Base-by-base conservation (phyloP, 2,888 invertebrate genomes). In the Torymus auratus region DNA sequence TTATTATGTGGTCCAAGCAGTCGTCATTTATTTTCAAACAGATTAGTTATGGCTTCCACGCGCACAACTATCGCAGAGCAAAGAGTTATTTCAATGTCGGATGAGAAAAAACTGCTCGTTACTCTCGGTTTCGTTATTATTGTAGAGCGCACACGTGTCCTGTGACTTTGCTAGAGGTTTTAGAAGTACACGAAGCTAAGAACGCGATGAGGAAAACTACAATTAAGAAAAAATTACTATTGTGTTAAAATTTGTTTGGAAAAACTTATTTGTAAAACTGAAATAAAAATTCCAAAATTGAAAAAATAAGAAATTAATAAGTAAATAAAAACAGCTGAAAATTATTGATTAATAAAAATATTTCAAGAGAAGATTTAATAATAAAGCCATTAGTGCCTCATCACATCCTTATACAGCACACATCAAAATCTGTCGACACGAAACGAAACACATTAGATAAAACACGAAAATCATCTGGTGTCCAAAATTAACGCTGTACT, bases 11-110 rank as follows among this genome's bases (percentile, higher is more conserved):
- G 86, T 86, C 85, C 88, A 87, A 85, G 86, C 88, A 86, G 86
- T 85, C 88, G 85, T 83, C 58, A 74, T 67, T 62, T 55, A 2
- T 73, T 58, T 61, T 14, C 76, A 80, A 80, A 74, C 12, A 83
- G 85, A 85, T 88, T 87, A 86, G 85, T 88, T 71, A 77, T 88
- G 89, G 88, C 89, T 86, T 89, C 90, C 90, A 90, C 89, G 87
- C 88, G 89, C 90, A 90, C 90, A 90, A 89, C 88, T 89, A 90
- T 90, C 90, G 86, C 89, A 87, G 90, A 89, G 88, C 90, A 88
- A 89, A 88, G 89, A 90, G 90, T 90, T 90, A 90, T 90, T 90
- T 88, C 90, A 90, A 86, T 86, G 83, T 84, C 82, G 71, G 1
- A 73, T 53, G 50, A 60, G 41, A 58, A 55, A 41, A 56, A 56